A percentile compares a stretch with the other conserved stretches of the same genome.
These are phyloP conservation scores for Oligia strigilis DNA, from an alignment of 2,888 invertebrate genomes.

Conservation along the genomic window DNA sequence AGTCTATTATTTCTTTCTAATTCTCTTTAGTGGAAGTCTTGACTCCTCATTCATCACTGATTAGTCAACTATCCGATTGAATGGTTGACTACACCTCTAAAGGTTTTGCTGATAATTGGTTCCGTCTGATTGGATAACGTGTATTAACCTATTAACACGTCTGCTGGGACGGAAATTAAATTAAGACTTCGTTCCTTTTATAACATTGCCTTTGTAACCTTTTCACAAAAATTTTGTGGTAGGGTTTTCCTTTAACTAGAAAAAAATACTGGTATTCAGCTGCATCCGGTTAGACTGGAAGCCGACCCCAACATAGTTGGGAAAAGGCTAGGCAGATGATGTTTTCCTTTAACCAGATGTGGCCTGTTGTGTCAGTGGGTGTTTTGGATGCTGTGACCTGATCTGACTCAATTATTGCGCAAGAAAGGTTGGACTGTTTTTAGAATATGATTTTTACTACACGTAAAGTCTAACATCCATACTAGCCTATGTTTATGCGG, in stretches of 20 bases:
- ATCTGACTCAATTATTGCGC: neutral
- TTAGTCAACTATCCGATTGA: constrained; percentile 61
- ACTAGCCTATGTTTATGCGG: neutral
- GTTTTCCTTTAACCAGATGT: neutral
- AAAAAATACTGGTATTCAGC: no score
- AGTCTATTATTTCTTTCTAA: constrained; percentile 65
- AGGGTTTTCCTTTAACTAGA: neutral
- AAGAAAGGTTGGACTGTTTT: neutral
- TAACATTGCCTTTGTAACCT: constrained; percentile 10
- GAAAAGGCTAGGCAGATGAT: no score
- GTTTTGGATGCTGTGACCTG: neutral
- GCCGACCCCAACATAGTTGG: no score
- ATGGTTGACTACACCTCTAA: constrained; percentile 59
- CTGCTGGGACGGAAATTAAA: constrained; percentile 28
- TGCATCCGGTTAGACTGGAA: no score
- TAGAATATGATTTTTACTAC: neutral
- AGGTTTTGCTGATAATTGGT: constrained; percentile 62
- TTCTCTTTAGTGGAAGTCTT: constrained; percentile 33
- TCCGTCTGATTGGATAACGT: constrained; percentile 51
- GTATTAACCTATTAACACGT: constrained; percentile 58
- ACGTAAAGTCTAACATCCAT: neutral
- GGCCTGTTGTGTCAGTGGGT: neutral
- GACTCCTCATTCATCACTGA: constrained; percentile 60
- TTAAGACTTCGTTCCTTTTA: constrained; percentile 30
- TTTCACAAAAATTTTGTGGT: constrained; percentile 11